phyloP scores from a whole-genome alignment of 2,888 invertebrate species.

The Dorcus parallelipipedus region DNA sequence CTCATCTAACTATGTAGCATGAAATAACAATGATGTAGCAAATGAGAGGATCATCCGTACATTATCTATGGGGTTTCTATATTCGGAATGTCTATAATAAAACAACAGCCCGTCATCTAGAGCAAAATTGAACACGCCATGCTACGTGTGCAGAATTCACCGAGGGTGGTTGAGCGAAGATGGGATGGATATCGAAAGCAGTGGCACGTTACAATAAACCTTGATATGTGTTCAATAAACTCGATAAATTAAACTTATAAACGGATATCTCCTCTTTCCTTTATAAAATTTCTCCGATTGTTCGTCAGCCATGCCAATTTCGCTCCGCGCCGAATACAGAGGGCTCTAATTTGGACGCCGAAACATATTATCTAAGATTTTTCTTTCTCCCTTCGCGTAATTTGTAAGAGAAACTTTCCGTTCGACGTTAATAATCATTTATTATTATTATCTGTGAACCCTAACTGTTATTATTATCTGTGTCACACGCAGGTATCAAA shows the following conservation, averaged over 20 bases:
- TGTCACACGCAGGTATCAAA: no score
- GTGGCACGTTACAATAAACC: constrained; percentile 36
- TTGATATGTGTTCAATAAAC: constrained; percentile 38
- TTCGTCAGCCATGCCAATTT: neutral
- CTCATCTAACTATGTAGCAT: neutral
- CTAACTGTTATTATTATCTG: no score
- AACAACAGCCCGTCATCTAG: constrained; percentile 29
- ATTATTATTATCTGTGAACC: no score
- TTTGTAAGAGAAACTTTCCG: no score
- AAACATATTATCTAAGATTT: constrained; percentile 1
- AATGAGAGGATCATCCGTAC: constrained; percentile 23
- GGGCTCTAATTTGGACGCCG: neutral
- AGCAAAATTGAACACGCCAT: constrained; percentile 35
- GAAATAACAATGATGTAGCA: constrained; percentile 16
- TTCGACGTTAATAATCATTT: no score
- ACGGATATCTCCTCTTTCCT: constrained; percentile 15
- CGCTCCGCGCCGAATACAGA: neutral
- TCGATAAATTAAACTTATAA: constrained; percentile 37
- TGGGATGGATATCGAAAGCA: constrained; percentile 26
- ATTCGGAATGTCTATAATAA: constrained; percentile 33
- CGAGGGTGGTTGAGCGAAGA: constrained; percentile 21
- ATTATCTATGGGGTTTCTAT: constrained; percentile 30
- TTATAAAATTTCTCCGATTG: neutral
- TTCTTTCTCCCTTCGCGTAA: neutral
- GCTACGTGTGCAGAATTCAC: constrained; percentile 45